Percentiles rank a stretch among this genome's conserved stretches.
Conservation (phyloP, 2,888 invertebrate genomes). For the Leptopilina syphax region DNA sequence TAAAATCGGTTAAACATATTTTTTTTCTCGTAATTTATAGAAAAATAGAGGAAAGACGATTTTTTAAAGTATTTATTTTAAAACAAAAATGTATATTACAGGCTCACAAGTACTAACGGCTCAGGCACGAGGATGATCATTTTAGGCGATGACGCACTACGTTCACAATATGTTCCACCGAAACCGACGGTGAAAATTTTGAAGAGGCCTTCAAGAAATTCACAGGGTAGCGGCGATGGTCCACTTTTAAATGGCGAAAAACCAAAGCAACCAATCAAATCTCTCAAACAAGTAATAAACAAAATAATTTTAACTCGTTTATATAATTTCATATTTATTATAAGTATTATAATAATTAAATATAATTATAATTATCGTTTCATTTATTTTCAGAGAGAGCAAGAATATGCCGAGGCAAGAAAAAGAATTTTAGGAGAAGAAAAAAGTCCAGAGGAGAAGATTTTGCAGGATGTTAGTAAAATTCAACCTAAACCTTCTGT, state of each 20-base stretch:
- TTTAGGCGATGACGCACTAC: conserved; percentile 87
- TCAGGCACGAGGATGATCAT: conserved; percentile 82
- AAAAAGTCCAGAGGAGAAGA: conserved; percentile 85
- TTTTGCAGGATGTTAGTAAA: conserved; percentile 70
- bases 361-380: not conserved
- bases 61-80: too few species aligned
- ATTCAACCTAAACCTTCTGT: conserved; percentile 72
- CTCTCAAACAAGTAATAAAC: conserved; percentile 81
- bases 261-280: conserved; percentile 87
- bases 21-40: too few species aligned
- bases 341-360: not conserved
- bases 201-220: conserved; percentile 82
- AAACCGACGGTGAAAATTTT: conserved; percentile 91
- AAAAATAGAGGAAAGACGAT: too few species aligned
- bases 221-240: conserved; percentile 77
- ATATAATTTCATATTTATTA: not conserved
- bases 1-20: too few species aligned
- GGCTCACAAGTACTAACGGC: conserved; percentile 62
- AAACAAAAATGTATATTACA: conserved; percentile 34
- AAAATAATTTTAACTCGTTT: not conserved
- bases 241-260: conserved; percentile 83
- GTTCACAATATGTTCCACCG: conserved; percentile 88
- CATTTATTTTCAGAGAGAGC: conserved; percentile 83
- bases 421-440: conserved; percentile 93
- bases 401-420: conserved; percentile 95